Evolutionary conservation across 1,140 invertebrate genomes (phyloP).

Genomic region (Drosophila bifasciata): DNA sequence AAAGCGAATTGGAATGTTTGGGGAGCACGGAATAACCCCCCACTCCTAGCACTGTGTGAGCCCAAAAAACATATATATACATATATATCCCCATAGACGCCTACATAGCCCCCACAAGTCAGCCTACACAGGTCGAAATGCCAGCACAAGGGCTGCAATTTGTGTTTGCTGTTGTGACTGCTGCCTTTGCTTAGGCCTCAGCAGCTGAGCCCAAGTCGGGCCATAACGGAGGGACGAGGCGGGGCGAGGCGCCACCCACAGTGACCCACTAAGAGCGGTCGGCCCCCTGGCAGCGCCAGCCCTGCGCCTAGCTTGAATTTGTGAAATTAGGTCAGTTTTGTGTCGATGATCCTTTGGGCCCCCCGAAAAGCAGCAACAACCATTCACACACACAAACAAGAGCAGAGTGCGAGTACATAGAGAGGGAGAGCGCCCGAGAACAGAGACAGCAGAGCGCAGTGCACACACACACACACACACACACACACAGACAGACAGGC

Average conservation of each 20-base stretch:
- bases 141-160: slow-evolving; percentile 68
- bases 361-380: slow-evolving; percentile 54
- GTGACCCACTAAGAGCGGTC: slow-evolving; percentile 70
- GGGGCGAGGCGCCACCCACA: slow-evolving; percentile 36
- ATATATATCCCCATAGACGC: not conserved
- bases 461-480: no score
- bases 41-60: not conserved
- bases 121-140: slow-evolving; percentile 45
- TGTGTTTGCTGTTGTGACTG: slow-evolving; percentile 55
- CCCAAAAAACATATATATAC: no score
- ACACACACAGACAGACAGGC: slow-evolving; percentile 23
- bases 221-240: slow-evolving; percentile 21
- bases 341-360: slow-evolving; percentile 84
- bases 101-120: slow-evolving; percentile 2
- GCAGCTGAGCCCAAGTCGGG: slow-evolving; percentile 51
- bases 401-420: slow-evolving; percentile 19
- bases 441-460: slow-evolving; percentile 66
- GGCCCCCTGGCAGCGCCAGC: slow-evolving; percentile 51
- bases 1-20: slow-evolving; percentile 45
- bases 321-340: slow-evolving; percentile 84
- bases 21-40: not conserved
- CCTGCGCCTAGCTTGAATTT: slow-evolving; percentile 78
- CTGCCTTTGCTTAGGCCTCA: slow-evolving; percentile 48
- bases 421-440: slow-evolving; percentile 49
- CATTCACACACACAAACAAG: slow-evolving; percentile 8